Evolutionary conservation across 2,797 vertebrate genomes (phyloP), one percentile per base, ranked within the genome.

Genomic region (Myiotriccus ornatus): DNA sequence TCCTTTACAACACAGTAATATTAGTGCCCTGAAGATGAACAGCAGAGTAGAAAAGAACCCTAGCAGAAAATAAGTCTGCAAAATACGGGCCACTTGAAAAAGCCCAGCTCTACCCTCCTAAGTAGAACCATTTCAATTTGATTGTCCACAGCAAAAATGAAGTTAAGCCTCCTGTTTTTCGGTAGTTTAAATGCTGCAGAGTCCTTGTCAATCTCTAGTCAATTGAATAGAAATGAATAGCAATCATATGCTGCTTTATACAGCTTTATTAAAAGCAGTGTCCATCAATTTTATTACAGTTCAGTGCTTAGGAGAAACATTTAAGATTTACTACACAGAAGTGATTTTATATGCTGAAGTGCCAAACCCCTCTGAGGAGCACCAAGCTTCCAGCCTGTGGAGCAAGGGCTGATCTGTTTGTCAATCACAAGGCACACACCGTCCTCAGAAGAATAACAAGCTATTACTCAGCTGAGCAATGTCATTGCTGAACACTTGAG

Each of bases 151-250:
- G 5, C 0, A 0, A 92, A 95, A 73, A 65, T 3, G 23, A 56
- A 82, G 63, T 62, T 83, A 62, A 57, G 25, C 32, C 77, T 83
- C 68, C 78, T 62, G 53, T 77, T 68, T 91, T 85, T 87, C 35
- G 68, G 63, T 35, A 56, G 44, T n/a, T 44, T 47, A 89, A 87
- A 75, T 46, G 43, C 39, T 82, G 71, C 77, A 43, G 9, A n/a
- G 70, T 59, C 81, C 80, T 90, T 90, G 82, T 90, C 85, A 91
- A 94, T 87, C 84, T 93, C 89, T 52, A 64, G 43, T 27, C 63
- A 85, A 65, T 3, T 28, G 43, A 74, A 75, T 1, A 70, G 25
- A 95, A 87, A 68, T 50, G 3, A 92, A 64, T 1, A 78, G 44
- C 50, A 84, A 84, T n/a, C 32, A 68, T 34, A 14, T 4, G 19